Base-by-base conservation (phyloP, 2,113 vertebrate genomes). In the Psephotus haematonotus region DNA sequence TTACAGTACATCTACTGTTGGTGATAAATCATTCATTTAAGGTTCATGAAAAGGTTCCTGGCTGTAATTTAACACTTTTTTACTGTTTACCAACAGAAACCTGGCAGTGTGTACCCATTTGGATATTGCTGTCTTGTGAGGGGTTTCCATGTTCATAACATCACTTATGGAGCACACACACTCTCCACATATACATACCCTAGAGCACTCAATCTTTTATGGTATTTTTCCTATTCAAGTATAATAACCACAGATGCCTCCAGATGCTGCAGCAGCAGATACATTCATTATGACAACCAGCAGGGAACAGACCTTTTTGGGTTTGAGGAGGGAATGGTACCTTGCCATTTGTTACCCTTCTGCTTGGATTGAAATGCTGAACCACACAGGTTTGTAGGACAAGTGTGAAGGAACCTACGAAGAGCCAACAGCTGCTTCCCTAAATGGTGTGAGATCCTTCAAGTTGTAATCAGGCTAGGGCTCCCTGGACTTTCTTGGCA, bases 381-480 rank as follows among this genome's bases (percentile, higher is more conserved):
- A 82, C 16, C 1, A 2, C 15, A 63, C 1, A 1, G n/a, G 39
- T 64, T 27, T 72, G 33, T 49, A 59, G 29, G 16, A 47, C 11
- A 17, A 63, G 4, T 5, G 5, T 39, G 62, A 76, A 71, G 50
- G 7, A 69, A 28, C 11, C 18, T 52, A 13, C 25, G 74, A 88
- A 43, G 7, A 76, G 22, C 4, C 37, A 53, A 6, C 0, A 79
- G 4, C 15, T 83, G 11, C 5, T 67, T 13, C 28, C 50, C 5
- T 18, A 33, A 69, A 62, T n/a, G 12, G 4, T 65, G 25, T 43
- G 25, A 70, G 2, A 22, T 81, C 10, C 6, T 62, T 62, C 29
- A 52, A 62, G 13, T 3, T 29, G 23, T 31, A 23, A 74, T 19
- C 31, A 49, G 57, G 43, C 33, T 35, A 16, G 0, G 0, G 1